Percentiles rank a stretch among this genome's conserved stretches.
phyloP scores from a whole-genome alignment of 2,888 invertebrate species.

The Ceramica pisi region DNA sequence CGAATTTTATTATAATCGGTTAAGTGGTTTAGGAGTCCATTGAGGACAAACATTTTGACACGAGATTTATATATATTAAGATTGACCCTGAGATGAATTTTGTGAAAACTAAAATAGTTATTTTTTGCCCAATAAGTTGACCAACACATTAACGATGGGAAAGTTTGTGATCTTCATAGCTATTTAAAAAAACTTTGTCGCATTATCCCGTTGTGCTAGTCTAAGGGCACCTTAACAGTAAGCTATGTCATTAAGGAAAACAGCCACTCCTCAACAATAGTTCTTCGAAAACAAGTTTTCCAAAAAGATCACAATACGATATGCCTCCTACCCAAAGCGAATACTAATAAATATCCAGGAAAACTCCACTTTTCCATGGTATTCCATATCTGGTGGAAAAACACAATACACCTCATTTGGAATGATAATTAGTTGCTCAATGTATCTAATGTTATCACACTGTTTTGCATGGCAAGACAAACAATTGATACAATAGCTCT shows the following conservation, averaged over 20 bases:
- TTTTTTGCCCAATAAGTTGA: too few species aligned
- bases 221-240: neutral
- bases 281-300: conserved; percentile 28
- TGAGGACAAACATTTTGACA: too few species aligned
- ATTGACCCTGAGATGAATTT: too few species aligned
- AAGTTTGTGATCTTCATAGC: too few species aligned
- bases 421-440: conserved; percentile 31
- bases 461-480: conserved; percentile 28
- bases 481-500: conserved; percentile 39
- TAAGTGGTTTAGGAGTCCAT: too few species aligned
- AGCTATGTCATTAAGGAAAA: conserved; percentile 9
- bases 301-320: conserved; percentile 37
- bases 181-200: too few species aligned
- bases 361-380: conserved; percentile 12
- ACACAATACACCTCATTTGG: conserved; percentile 18
- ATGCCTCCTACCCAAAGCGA: neutral
- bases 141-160: too few species aligned
- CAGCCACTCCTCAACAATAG: neutral
- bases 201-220: too few species aligned
- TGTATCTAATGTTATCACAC: conserved; percentile 2
- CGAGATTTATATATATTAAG: too few species aligned
- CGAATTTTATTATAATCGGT: too few species aligned
- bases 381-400: conserved; percentile 40
- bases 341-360: conserved; percentile 28
- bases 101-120: too few species aligned